Base-by-base conservation (phyloP, 1,140 invertebrate species). In the Drosophila triauraria region DNA sequence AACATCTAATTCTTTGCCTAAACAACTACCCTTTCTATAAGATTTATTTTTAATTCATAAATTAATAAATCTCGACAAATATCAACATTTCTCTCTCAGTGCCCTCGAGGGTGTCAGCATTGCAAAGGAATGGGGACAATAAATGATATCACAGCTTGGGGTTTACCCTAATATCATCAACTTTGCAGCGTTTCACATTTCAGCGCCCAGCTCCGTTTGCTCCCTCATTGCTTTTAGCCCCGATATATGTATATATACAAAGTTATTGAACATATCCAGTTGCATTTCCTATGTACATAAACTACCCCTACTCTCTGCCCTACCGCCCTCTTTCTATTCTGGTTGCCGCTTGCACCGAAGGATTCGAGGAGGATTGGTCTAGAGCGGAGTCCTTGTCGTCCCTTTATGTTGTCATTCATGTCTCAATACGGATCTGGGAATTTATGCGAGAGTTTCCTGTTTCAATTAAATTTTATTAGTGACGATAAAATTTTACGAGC, bases 391-490 rank as follows among this genome's bases (percentile, higher is more conserved):
- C 64, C 63, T 67, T 62, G 72, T 75, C 65, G 46, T 25, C 76
- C 80, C 57, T 57, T 61, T 74, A 42, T 56, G 53, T 82, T 82
- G 62, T 46, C 67, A 68, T 63, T 78, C 54, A 54, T 56, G 63
- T 75, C 69, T 74, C 80, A 68, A 70, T 64, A 59, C 65, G 65
- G 58, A 64, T 70, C 32, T 85, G 42, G 61, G 44, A 82, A 90
- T 90, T 90, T 90, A 90, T 90, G 85, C 85, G 81, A 90, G 78
- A 82, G 85, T 90, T 90, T 90, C 85, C 86, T 90, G 78, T 90
- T 90, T 90, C 85, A 90, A 90, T 90, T 90, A 90, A 90, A 90
- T 90, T 90, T 90, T 90, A 90, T 90, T 90, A 72, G 82, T 51
- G 20, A 9, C 64, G 44, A 90, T 90, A 90, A 90, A 90, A 90